These are phyloP conservation scores for Mesoligia furuncula DNA, from an alignment of 2,888 invertebrate species.

Conservation along the genomic window DNA sequence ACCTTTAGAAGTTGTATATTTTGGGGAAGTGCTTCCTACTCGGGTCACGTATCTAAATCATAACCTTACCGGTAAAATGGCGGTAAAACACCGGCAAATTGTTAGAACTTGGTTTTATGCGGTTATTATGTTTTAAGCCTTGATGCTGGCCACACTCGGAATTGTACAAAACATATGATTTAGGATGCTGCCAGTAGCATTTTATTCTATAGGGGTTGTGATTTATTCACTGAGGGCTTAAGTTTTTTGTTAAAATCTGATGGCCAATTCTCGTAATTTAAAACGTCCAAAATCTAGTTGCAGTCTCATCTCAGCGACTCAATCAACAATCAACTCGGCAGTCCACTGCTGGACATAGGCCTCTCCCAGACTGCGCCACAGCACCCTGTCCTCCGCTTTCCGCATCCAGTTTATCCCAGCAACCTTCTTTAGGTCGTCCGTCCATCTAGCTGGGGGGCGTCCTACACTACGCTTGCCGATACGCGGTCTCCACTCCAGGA, in stretches of 20 bases:
- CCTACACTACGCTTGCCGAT: too few relatives aligned
- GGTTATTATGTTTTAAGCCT: neutral
- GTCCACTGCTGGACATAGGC: too few relatives aligned
- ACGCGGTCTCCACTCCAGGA: too few relatives aligned
- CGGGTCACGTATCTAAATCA: constrained; percentile 67
- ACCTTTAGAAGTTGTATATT: constrained; percentile 44
- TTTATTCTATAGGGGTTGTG: neutral
- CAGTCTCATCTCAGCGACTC: too few relatives aligned
- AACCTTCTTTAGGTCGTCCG: too few relatives aligned
- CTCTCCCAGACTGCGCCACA: too few relatives aligned
- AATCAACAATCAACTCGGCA: too few relatives aligned
- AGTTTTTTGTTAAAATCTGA: neutral
- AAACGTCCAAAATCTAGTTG: too few relatives aligned
- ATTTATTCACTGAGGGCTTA: neutral
- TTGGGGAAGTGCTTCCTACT: constrained; percentile 40
- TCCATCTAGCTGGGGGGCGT: too few relatives aligned
- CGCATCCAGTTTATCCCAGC: too few relatives aligned
- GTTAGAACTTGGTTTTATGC: constrained; percentile 33
- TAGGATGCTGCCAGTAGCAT: neutral
- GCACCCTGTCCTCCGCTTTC: too few relatives aligned
- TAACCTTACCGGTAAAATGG: constrained; percentile 56
- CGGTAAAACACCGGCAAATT: constrained; percentile 35
- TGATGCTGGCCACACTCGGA: constrained; percentile 1
- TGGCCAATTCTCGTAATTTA: too few relatives aligned
- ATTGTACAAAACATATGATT: neutral